Conservation (phyloP, 2,888 invertebrate genomes). For the Ligdia adustata region DNA sequence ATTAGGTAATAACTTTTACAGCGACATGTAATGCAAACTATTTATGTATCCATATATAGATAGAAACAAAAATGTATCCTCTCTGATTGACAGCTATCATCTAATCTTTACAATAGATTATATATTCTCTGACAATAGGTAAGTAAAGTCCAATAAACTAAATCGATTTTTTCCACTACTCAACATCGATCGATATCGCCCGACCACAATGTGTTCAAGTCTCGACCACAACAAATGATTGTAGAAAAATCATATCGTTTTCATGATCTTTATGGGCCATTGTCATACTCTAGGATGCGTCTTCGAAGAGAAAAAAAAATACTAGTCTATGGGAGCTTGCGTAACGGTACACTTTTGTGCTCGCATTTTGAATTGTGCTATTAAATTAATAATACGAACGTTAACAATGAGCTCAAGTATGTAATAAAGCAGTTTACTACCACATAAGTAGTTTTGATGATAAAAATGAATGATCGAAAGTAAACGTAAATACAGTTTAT, state of each 20-base stretch:
- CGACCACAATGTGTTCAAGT: constrained; percentile 53
- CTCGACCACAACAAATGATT: constrained; percentile 64
- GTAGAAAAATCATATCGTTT: constrained; percentile 74
- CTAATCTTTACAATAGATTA: too few relatives aligned
- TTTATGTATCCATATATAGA: too few relatives aligned
- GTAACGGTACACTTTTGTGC: constrained; percentile 49
- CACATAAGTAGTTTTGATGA: background rate
- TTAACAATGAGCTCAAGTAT: constrained; percentile 11
- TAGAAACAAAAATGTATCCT: too few relatives aligned
- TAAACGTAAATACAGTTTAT: background rate
- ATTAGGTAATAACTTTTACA: too few relatives aligned
- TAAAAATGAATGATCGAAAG: background rate
- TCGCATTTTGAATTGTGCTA: constrained; percentile 30
- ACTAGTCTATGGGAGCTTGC: constrained; percentile 46
- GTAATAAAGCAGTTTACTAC: constrained; percentile 8
- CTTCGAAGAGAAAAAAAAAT: constrained; percentile 44
- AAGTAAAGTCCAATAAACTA: constrained; percentile 49
- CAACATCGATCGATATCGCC: constrained; percentile 60
- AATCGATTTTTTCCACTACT: constrained; percentile 61
- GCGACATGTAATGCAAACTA: too few relatives aligned
- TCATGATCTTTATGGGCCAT: constrained; percentile 66
- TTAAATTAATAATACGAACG: constrained; percentile 18
- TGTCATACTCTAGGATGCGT: constrained; percentile 63
- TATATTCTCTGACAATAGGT: constrained; percentile 42
- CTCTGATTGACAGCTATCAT: too few relatives aligned